Evolutionary conservation across 2,113 vertebrate genomes (phyloP).

Genomic region (Terrapene triunguis): DNA sequence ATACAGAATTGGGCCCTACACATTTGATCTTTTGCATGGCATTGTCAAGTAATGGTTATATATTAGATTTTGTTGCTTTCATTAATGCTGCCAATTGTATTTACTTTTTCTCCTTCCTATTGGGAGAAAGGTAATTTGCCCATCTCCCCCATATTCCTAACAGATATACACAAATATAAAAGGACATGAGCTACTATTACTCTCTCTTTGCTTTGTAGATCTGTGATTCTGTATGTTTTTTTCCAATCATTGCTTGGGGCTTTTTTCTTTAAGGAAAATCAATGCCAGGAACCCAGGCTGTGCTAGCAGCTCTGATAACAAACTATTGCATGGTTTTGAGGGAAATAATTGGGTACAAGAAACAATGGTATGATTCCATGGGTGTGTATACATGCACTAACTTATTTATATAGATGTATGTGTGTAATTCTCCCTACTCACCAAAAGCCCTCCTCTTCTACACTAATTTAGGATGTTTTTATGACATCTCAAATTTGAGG

Average conservation of each 20-base stretch:
- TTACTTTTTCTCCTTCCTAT: not conserved
- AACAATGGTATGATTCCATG: fast-evolving
- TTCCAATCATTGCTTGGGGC: fast-evolving
- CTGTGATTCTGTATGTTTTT: fast-evolving
- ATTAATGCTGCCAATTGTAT: not conserved
- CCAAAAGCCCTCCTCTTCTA: not conserved
- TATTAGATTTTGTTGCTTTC: not conserved
- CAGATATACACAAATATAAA: not conserved
- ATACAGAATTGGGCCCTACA: not conserved
- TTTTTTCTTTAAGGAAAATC: not conserved
- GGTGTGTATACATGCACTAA: not conserved
- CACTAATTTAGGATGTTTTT: fast-evolving
- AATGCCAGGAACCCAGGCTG: not conserved
- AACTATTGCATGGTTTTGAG: not conserved
- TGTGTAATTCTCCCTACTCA: not conserved
- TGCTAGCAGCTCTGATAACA: not conserved
- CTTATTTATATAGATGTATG: not conserved
- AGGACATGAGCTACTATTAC: fast-evolving
- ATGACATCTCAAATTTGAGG: not conserved
- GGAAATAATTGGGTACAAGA: not conserved
- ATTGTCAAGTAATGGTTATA: not conserved
- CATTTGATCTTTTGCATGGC: not conserved
- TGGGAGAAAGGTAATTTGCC: not conserved
- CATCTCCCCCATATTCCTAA: not conserved
- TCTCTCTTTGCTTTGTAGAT: not conserved